Evolutionary conservation across 2,888 invertebrate genomes (phyloP).

Genomic region (Cephonodes hylas): DNA sequence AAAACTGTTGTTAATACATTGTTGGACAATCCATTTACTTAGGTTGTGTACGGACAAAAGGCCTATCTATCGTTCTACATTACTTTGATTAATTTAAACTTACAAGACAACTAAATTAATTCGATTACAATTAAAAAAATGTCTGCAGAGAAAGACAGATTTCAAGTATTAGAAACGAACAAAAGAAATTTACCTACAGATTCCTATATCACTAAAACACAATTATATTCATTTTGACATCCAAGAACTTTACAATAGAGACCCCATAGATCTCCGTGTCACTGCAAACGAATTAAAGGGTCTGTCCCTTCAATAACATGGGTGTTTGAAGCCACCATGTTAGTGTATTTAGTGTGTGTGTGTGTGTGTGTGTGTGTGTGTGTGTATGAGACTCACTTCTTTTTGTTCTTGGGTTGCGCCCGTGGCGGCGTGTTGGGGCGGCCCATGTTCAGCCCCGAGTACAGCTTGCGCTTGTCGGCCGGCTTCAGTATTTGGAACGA

Average conservation of each 20-base stretch:
- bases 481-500: slow-evolving; percentile 98
- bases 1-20: slow-evolving; percentile 16
- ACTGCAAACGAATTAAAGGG: too few relatives aligned
- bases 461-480: slow-evolving; percentile 99
- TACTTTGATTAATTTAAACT: too few relatives aligned
- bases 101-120: too few relatives aligned
- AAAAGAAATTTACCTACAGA: too few relatives aligned
- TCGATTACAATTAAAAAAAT: too few relatives aligned
- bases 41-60: neutral
- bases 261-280: too few relatives aligned
- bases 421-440: slow-evolving; percentile 99
- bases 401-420: slow-evolving; percentile 95
- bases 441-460: slow-evolving; percentile 94
- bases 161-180: too few relatives aligned
- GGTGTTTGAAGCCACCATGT: neutral
- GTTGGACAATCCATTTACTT: neutral
- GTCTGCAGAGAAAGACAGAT: too few relatives aligned
- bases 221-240: too few relatives aligned
- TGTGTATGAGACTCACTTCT: slow-evolving; percentile 86
- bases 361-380: slow-evolving; percentile 15
- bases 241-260: too few relatives aligned
- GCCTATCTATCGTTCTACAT: neutral
- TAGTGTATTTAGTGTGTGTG: slow-evolving; percentile 9
- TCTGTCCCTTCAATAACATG: neutral
- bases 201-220: too few relatives aligned